Base-by-base conservation (phyloP, 2,797 vertebrate genomes). In the Crocidura indochinensis region DNA sequence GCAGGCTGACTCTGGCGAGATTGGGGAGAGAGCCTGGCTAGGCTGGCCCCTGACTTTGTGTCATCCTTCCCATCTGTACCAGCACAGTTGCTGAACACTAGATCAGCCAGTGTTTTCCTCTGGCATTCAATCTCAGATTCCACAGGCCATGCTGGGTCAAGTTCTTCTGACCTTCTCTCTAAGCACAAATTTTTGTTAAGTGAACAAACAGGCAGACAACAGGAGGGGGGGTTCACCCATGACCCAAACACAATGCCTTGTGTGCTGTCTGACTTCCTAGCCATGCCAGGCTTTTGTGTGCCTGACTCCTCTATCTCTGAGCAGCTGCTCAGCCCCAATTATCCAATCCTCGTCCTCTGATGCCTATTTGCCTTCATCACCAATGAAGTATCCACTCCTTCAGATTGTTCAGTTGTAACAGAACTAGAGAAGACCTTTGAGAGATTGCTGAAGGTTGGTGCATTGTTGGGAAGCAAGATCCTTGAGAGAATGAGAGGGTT, bases 201-300 rank as follows among this genome's bases (percentile, higher is more conserved):
- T 17, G 31, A 20, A 26, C 5, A 24, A 47, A 2, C 8, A 2
- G 14, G 17, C 31, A 44, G 8, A 62, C 3, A 4, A 24, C 0
- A 7, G 26, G 4, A 60, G 56, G 56, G 15, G 56, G 56, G 17
- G 3, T 17, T 60, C 56, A 17, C 56, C 56, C 56, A 20, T 53
- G 19, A 60, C 56, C 56, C 19, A 60, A 20, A 6, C 19, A 60
- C 6, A 20, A 15, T 60, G 56, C n/a, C 65, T n/a, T 68, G n/a
- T 4, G 27, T 15, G 27, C 65, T 29, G 27, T 10, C 65, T 14
- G 7, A 10, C 12, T 44, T 65, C 72, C 22, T 56, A 53, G 44
- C 24, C 29, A 68, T 15, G 29, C 62, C 14, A 27, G 82, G 56
- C 44, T 51, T 89, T 53, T 27, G 4, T 11, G 22, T 0, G 27